Percentiles rank a stretch among this genome's conserved stretches.
phyloP scores from a whole-genome alignment of 2,888 invertebrate genomes.

The Tenodera sinensis region DNA sequence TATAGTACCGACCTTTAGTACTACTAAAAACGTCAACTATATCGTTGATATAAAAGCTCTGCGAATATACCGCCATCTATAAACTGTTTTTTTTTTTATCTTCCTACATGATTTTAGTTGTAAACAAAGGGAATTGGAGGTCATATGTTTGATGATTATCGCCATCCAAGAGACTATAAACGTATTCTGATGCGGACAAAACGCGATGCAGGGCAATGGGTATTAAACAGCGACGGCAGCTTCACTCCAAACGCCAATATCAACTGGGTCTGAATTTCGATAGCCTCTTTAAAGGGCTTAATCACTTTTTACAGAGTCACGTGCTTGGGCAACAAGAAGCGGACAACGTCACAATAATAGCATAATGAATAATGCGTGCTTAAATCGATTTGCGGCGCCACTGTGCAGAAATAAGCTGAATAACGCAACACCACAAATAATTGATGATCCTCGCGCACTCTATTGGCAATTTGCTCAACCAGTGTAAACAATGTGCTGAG shows the following conservation, averaged over 20 bases:
- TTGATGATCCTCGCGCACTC: not conserved
- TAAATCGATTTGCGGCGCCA: not conserved
- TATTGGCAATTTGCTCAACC: slow-evolving; percentile 12
- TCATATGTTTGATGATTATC: too few species aligned
- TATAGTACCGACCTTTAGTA: too few species aligned
- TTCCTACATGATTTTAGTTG: too few species aligned
- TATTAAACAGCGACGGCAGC: not conserved
- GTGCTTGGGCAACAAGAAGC: not conserved
- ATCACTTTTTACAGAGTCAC: not conserved
- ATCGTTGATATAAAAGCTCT: too few species aligned
- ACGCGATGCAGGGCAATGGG: not conserved
- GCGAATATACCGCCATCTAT: too few species aligned
- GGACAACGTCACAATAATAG: not conserved
- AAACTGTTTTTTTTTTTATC: too few species aligned
- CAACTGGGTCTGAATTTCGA: not conserved
- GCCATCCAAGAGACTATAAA: not conserved
- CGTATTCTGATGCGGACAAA: not conserved
- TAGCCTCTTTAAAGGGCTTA: not conserved
- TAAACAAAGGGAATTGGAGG: too few species aligned
- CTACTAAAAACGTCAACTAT: too few species aligned
- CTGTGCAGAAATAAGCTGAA: slow-evolving; percentile 5
- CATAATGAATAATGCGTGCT: slow-evolving; percentile 6
- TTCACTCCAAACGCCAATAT: not conserved
- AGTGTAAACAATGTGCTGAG: slow-evolving; percentile 2
- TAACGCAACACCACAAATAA: not conserved